phyloP scores from a whole-genome alignment of 2,888 invertebrate species.

The Nomada flava region DNA sequence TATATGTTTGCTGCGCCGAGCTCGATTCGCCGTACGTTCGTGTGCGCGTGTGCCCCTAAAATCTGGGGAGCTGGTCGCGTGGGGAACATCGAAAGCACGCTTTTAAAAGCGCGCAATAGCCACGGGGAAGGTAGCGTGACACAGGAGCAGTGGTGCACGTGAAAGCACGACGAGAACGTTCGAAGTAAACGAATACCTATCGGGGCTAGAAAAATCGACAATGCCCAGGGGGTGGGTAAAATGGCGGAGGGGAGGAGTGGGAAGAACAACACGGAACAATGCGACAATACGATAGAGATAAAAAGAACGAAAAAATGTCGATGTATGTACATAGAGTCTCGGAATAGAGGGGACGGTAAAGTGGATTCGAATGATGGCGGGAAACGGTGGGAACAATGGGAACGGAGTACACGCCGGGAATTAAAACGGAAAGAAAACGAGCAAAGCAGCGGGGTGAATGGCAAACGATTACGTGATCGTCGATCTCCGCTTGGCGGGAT shows the following conservation, averaged over 20 bases:
- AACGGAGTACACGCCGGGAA: constrained; percentile 31
- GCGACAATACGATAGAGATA: constrained; percentile 18
- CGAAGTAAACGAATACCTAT: constrained; percentile 36
- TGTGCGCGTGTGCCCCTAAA: constrained; percentile 4
- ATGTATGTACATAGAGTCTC: neutral
- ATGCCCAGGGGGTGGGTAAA: neutral
- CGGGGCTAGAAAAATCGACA: constrained; percentile 37
- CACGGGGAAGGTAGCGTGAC: constrained; percentile 21
- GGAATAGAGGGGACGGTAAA: neutral
- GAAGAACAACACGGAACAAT: constrained; percentile 28
- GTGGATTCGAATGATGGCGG: constrained; percentile 21
- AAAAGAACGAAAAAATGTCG: constrained; percentile 32
- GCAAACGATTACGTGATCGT: constrained; percentile 38
- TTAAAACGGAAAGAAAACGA: constrained; percentile 38
- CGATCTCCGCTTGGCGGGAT: constrained; percentile 9
- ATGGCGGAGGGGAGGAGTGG: neutral
- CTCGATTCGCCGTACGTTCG: neutral
- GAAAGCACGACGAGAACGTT: constrained; percentile 47
- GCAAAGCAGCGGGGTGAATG: constrained; percentile 21
- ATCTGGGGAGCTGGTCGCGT: constrained; percentile 8
- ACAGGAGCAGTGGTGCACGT: constrained; percentile 28
- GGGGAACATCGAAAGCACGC: constrained; percentile 3
- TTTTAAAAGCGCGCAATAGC: constrained; percentile 26
- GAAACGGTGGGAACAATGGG: constrained; percentile 20
- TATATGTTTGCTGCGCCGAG: neutral